These are phyloP conservation scores for Phylloscopus whistleri DNA, from an alignment of 2,113 vertebrate genomes.

Conservation along the genomic window DNA sequence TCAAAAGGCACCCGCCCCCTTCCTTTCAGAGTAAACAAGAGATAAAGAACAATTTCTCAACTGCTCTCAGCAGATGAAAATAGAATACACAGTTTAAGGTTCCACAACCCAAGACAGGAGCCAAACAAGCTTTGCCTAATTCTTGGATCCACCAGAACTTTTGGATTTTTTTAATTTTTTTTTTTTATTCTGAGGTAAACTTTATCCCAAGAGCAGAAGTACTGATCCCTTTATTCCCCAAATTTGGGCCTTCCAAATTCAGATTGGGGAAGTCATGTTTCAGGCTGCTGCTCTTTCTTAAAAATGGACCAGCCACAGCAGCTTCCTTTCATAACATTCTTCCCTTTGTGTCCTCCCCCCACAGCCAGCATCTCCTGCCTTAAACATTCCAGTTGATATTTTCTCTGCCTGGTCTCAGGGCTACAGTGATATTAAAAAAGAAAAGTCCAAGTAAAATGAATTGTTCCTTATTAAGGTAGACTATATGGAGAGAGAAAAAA, in stretches of 20 bases:
- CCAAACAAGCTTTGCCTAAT: neutral
- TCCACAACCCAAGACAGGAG: too few relatives aligned
- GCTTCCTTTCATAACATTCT: neutral
- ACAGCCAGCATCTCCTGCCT: neutral
- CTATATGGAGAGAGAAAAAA: slow-evolving; percentile 4
- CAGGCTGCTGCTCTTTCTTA: neutral
- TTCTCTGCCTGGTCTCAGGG: slow-evolving; percentile 23
- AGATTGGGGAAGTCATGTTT: neutral
- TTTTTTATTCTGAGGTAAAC: neutral
- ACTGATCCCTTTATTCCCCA: neutral
- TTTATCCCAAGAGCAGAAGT: neutral
- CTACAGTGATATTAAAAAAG: slow-evolving; percentile 41
- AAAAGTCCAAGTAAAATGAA: slow-evolving; percentile 10
- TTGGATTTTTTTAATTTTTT: rapidly evolving
- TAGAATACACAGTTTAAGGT: too few relatives aligned
- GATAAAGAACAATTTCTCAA: too few relatives aligned
- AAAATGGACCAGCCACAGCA: neutral
- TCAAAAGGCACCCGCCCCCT: too few relatives aligned
- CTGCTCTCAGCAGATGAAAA: too few relatives aligned
- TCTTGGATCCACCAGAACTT: neutral
- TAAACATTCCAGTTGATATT: slow-evolving; percentile 31
- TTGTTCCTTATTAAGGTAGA: slow-evolving; percentile 14
- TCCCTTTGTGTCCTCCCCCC: neutral
- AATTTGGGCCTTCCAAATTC: neutral
- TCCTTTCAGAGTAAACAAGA: too few relatives aligned